Evolutionary conservation across 2,113 vertebrate genomes (phyloP).

Genomic region (Aleadryas rufinucha): DNA sequence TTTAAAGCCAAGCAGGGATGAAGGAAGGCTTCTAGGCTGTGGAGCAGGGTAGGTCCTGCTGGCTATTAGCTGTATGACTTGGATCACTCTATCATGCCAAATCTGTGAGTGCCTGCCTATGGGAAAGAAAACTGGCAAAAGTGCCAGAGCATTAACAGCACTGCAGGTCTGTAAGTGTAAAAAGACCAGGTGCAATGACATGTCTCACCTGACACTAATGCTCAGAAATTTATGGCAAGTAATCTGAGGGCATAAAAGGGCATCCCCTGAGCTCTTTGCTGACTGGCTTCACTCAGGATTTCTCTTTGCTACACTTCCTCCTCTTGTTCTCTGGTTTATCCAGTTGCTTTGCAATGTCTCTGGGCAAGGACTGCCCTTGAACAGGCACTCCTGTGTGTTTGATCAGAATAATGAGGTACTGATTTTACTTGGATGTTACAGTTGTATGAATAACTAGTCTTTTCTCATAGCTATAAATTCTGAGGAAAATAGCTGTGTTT

Average conservation of each 20-base stretch:
- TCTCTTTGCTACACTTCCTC: accelerated
- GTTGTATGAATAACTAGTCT: neutral
- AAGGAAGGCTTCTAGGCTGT: neutral
- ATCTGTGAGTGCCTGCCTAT: neutral
- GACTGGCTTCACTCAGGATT: neutral
- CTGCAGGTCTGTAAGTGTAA: neutral
- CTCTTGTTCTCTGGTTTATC: neutral
- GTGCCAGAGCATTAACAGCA: neutral
- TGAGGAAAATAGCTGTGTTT: neutral
- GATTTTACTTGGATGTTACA: neutral
- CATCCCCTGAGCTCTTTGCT: neutral
- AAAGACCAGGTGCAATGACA: neutral
- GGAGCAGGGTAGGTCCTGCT: neutral
- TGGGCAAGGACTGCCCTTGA: neutral
- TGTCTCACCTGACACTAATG: neutral
- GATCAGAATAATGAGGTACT: neutral
- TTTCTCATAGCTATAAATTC: neutral
- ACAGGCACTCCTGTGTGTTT: neutral
- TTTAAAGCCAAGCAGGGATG: neutral
- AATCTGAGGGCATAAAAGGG: neutral
- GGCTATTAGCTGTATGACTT: neutral
- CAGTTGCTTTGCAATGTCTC: neutral
- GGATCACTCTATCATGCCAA: neutral
- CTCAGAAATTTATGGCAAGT: neutral
- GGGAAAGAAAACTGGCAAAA: neutral